phyloP scores from a whole-genome alignment of 2,888 invertebrate genomes.

The Julus scandinavius region DNA sequence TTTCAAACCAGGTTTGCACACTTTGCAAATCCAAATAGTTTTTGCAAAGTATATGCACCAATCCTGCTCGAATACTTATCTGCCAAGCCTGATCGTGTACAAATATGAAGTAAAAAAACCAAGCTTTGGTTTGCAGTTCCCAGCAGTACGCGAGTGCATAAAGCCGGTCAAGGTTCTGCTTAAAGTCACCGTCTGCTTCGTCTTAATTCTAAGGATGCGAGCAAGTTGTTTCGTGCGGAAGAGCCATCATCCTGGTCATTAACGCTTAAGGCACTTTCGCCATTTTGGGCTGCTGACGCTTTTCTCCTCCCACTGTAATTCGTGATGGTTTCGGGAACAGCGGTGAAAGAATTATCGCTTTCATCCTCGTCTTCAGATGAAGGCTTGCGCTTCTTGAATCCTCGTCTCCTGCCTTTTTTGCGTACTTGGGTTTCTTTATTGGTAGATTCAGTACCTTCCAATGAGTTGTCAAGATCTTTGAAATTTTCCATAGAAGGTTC shows the following conservation, averaged over 20 bases:
- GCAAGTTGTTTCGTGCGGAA: neutral
- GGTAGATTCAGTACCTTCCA: neutral
- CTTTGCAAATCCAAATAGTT: too few species aligned
- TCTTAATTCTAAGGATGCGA: neutral
- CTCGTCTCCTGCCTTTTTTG: neutral
- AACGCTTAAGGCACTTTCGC: neutral
- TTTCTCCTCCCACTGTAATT: neutral
- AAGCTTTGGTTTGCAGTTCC: too few species aligned
- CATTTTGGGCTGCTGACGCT: neutral
- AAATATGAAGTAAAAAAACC: too few species aligned
- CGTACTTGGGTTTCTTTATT: neutral
- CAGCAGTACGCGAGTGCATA: neutral
- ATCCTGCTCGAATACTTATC: too few species aligned
- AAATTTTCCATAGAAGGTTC: neutral
- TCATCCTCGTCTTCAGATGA: neutral
- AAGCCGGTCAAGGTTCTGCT: neutral
- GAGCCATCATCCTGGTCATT: neutral
- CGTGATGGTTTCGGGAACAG: neutral
- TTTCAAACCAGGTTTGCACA: too few species aligned
- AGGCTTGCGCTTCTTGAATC: neutral
- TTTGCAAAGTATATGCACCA: too few species aligned
- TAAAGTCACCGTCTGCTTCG: neutral
- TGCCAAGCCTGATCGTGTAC: too few species aligned
- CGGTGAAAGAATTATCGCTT: neutral
- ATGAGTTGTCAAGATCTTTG: neutral